Evolutionary conservation across 2,113 vertebrate species (phyloP), one percentile per base, ranked within the genome.

Genomic region (Campylomormyrus numenius): DNA sequence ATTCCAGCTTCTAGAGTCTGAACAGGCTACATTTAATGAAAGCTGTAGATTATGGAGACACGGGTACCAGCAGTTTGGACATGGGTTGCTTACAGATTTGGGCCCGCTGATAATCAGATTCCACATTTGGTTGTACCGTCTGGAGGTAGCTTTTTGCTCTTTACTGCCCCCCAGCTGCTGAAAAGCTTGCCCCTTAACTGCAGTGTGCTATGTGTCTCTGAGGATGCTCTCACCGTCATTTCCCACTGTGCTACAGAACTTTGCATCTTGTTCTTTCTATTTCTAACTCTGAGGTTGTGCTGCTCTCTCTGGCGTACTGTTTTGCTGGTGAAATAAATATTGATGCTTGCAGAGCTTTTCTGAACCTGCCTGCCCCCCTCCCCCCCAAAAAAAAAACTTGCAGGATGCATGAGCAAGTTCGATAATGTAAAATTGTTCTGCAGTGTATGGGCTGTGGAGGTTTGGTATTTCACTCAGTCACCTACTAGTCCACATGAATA

Each of bases 21-120:
- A 31, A 27, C 49, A 50, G 85, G 24, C 86, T 27, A 39, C 74
- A 27, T 56, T 19, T 8, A 52, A 53, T 53, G 49, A 50, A 46
- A 13, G 42, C 10, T 24, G 17, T 56, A 35, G 50, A 19, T 7
- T 39, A 53, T 13, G 50, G 31, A 87, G 46, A 87, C 19, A 24
- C 6, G 86, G 50, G 46, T 56, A 53, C 86, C 86, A 87, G 86
- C 86, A 87, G 86, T 56, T 87, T 49, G 49, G 86, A 56, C 86
- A 52, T 52, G 13, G 27, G n/a, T 87, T 39, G 49, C 49, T 52
- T 87, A 56, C 21, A 15, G 84, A n/a, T n/a, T 21, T 46, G 17
- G 83, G 39, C 17, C 31, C 17, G 39, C 80, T 66, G 62, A 31
- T 31, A 27, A 53, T 21, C 52, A 27, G 48, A 46, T 24, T 50